Conservation (phyloP, 2,888 invertebrate genomes). For the Chromoteleia sp. region DNA sequence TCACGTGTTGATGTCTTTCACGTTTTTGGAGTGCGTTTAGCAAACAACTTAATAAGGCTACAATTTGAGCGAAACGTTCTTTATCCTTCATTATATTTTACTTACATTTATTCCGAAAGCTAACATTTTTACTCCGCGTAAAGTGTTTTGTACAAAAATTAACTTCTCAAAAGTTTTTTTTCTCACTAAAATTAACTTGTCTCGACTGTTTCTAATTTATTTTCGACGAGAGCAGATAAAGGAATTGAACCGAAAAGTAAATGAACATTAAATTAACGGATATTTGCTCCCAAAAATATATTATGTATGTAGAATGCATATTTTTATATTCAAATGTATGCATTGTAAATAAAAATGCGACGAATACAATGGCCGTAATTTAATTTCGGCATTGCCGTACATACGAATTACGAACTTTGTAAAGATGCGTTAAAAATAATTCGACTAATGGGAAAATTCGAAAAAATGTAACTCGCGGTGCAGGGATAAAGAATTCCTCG, state of each 20-base stretch:
- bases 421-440: not conserved
- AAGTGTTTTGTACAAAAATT: not conserved
- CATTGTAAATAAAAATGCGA: slow-evolving; percentile 22
- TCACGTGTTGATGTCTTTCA: slow-evolving; percentile 56
- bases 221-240: too few relatives aligned
- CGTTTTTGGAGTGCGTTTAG: slow-evolving; percentile 34
- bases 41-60: slow-evolving; percentile 59
- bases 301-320: not conserved
- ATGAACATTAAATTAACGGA: too few relatives aligned
- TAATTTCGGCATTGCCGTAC: not conserved
- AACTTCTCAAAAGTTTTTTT: slow-evolving; percentile 24
- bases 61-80: slow-evolving; percentile 48
- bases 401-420: slow-evolving; percentile 42
- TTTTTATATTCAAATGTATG: slow-evolving; percentile 18
- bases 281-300: too few relatives aligned
- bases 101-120: slow-evolving; percentile 24
- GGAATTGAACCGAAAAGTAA: not conserved
- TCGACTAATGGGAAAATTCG: slow-evolving; percentile 48
- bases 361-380: slow-evolving; percentile 47
- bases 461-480: slow-evolving; percentile 12
- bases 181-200: too few relatives aligned
- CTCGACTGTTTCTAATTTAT: slow-evolving; percentile 18
- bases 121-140: slow-evolving; percentile 28
- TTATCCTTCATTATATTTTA: slow-evolving; percentile 52
- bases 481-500: slow-evolving; percentile 7